Conservation (phyloP, 1,140 invertebrate genomes). For the Macrostomum lignano region DNA sequence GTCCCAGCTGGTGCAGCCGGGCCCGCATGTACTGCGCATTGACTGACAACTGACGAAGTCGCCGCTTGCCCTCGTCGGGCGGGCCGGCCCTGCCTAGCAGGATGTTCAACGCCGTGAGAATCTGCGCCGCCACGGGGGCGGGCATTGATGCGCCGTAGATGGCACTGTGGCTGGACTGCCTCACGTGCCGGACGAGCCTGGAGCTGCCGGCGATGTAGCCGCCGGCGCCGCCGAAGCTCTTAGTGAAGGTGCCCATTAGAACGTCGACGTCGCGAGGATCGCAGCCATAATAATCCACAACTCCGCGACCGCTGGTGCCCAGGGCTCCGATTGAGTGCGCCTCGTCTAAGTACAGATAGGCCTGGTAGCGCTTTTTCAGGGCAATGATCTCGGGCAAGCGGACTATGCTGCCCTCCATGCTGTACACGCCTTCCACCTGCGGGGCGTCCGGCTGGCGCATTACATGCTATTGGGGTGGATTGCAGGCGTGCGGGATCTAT, state of each 20-base stretch:
- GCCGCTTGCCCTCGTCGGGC: too few relatives aligned
- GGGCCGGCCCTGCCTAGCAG: conserved; percentile 59
- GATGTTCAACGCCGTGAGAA: conserved; percentile 54
- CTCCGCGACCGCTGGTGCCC: conserved; percentile 54
- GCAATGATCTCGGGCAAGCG: conserved; percentile 56
- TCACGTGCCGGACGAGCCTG: conserved; percentile 48
- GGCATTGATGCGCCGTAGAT: conserved; percentile 64
- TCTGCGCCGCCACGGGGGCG: conserved; percentile 59
- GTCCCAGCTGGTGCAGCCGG: conserved; percentile 56
- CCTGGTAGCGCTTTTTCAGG: conserved; percentile 69
- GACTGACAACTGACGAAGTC: too few relatives aligned
- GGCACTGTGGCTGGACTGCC: conserved; percentile 50
- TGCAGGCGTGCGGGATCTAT: too few relatives aligned
- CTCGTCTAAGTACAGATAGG: conserved; percentile 70
- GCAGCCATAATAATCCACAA: conserved; percentile 52
- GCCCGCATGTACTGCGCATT: conserved; percentile 63
- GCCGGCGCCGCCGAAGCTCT: conserved; percentile 75
- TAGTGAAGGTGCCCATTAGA: conserved; percentile 81
- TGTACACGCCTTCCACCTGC: too few relatives aligned
- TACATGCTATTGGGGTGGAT: too few relatives aligned
- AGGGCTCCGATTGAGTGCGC: conserved; percentile 83
- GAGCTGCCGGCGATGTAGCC: conserved; percentile 75
- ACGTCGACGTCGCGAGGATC: conserved; percentile 68
- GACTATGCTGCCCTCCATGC: conserved; percentile 87
- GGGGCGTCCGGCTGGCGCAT: too few relatives aligned